phyloP scores from a whole-genome alignment of 2,113 vertebrate species.

The Formicarius rufipectus region DNA sequence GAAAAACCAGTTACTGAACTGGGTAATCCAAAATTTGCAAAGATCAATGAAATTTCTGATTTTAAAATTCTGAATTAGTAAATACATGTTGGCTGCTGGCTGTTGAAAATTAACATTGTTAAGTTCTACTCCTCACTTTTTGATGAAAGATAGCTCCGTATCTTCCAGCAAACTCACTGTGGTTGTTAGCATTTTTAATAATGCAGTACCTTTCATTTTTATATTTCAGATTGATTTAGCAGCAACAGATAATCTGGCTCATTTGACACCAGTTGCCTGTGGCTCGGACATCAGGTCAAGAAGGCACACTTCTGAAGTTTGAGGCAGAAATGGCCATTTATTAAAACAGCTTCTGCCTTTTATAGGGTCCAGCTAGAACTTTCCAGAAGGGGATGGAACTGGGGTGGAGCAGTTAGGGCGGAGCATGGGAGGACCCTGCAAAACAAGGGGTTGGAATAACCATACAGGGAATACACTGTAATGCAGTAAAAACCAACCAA shows the following conservation, averaged over 20 bases:
- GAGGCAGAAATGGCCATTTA: too few relatives aligned
- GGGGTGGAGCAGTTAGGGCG: too few relatives aligned
- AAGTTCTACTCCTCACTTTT: background rate
- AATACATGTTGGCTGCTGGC: background rate
- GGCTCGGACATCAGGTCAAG: too few relatives aligned
- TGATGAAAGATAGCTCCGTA: background rate
- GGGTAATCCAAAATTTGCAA: background rate
- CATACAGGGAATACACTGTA: too few relatives aligned
- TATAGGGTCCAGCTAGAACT: too few relatives aligned
- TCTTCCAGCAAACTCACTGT: background rate
- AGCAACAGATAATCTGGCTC: background rate
- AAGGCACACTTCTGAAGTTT: too few relatives aligned
- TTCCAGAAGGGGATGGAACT: too few relatives aligned
- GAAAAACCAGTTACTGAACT: background rate
- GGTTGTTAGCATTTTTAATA: background rate
- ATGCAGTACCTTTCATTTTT: background rate
- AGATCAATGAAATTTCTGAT: background rate
- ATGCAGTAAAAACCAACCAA: too few relatives aligned
- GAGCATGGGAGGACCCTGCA: too few relatives aligned
- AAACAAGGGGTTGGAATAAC: too few relatives aligned
- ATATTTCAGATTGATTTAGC: background rate
- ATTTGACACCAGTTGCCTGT: background rate
- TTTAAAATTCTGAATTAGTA: background rate
- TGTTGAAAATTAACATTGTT: conserved; percentile 13
- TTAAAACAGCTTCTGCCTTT: too few relatives aligned